Conservation (phyloP, 1,140 invertebrate genomes). For the Trinorchestia longiramus region DNA sequence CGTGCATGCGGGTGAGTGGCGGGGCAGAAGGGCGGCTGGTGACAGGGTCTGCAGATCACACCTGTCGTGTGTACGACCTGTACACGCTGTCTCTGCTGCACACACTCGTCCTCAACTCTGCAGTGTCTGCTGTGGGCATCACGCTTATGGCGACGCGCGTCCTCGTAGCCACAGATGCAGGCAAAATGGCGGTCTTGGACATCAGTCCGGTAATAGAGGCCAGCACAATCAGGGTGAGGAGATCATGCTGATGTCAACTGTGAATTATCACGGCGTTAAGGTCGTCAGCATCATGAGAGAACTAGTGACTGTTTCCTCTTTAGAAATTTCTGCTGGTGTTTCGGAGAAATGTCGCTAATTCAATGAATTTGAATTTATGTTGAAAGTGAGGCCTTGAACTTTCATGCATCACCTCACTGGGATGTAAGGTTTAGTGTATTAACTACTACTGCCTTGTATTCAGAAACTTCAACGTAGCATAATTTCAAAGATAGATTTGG, state of each 20-base stretch:
- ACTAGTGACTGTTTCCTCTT: no score
- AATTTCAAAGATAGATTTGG: no score
- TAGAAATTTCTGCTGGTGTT: no score
- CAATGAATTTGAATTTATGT: no score
- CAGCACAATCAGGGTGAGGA: slow-evolving; percentile 7
- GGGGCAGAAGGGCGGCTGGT: neutral
- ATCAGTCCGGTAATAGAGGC: neutral
- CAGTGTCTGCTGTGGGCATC: neutral
- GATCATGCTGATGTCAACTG: no score
- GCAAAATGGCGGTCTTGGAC: neutral
- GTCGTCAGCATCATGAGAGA: no score
- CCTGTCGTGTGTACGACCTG: slow-evolving; percentile 28
- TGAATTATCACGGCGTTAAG: neutral
- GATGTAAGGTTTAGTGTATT: no score
- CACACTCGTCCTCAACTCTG: slow-evolving; percentile 13
- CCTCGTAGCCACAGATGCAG: neutral
- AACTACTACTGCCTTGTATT: no score
- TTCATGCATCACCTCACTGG: no score
- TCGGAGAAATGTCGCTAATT: no score
- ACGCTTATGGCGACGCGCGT: slow-evolving; percentile 1
- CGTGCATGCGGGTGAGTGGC: slow-evolving; percentile 28
- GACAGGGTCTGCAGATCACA: slow-evolving; percentile 21
- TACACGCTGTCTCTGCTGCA: slow-evolving; percentile 42
- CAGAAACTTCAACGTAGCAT: no score
- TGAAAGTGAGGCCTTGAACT: no score